These are phyloP conservation scores for Solenopsis invicta DNA, from an alignment of 1,140 invertebrate genomes.

Conservation along the genomic window DNA sequence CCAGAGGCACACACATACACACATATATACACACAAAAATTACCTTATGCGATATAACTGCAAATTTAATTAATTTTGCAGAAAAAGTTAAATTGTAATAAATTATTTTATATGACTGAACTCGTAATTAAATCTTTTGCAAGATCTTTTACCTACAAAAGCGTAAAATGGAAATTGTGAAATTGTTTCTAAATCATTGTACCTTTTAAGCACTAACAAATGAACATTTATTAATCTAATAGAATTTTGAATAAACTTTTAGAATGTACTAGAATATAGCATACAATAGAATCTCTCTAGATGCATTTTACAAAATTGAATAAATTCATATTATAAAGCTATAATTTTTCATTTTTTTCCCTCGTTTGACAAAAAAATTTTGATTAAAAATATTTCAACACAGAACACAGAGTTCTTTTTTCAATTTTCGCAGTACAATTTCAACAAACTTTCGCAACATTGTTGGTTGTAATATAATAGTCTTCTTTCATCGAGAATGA, in stretches of 20 bases:
- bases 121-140: slow-evolving; percentile 14
- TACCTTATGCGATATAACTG: slow-evolving; percentile 12
- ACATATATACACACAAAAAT: no score
- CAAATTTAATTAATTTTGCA: slow-evolving; percentile 50
- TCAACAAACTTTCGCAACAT: slow-evolving; percentile 1
- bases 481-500: slow-evolving; percentile 2
- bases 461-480: neutral
- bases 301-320: neutral
- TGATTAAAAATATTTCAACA: slow-evolving; percentile 1
- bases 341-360: slow-evolving; percentile 24
- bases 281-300: neutral
- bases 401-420: neutral
- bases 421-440: neutral
- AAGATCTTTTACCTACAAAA: slow-evolving; percentile 2
- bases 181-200: neutral
- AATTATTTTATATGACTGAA: slow-evolving; percentile 3
- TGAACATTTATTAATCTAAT: neutral
- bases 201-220: neutral
- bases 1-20: neutral
- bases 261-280: neutral
- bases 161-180: neutral
- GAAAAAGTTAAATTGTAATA: slow-evolving; percentile 12
- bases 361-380: neutral
- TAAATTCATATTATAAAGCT: slow-evolving; percentile 15
- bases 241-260: neutral